Base-by-base conservation (phyloP, 2,888 invertebrate species). In the Erpobdella octoculata region DNA sequence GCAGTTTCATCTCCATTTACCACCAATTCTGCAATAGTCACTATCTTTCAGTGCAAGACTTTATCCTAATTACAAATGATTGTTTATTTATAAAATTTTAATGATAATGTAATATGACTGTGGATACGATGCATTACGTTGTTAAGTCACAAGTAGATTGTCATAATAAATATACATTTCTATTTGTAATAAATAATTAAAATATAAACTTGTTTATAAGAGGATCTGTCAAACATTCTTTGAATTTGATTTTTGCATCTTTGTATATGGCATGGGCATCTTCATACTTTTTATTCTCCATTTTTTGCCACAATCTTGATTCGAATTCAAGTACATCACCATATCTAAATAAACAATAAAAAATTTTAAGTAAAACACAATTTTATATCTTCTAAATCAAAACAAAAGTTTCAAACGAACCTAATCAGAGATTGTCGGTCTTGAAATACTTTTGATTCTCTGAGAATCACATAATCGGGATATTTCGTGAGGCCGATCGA, bases 401-500 rank as follows among this genome's bases (percentile, higher is more conserved):
- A n/a, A n/a, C n/a, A n/a, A n/a, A n/a, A n/a, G n/a, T n/a, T n/a
- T n/a, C n/a, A n/a, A n/a, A n/a, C 71, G 75, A 78, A 84, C 83
- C 79, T 79, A 28, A 85, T 76, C 25, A 86, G 75, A 70, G 83
- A 81, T 1, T 82, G 80, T 73, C 84, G 77, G 58, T 77, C 77
- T 38, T 74, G 67, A 76, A 85, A 85, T 18, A 86, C 79, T n/a
- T 76, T 71, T 12, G 78, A 78, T 64, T 78, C 71, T 75, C 81
- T 81, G 35, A 78, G 79, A 12, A 84, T 78, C 4, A 76, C 80
- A 74, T 83, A 85, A 0, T 75, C 68, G 2, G 85, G 85, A 76
- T 84, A 86, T 25, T 79, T 78, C 74, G 84, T 77, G 73, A 80
- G 79, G 1, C 85, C 85, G 69, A 83, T 81, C 73, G 85, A 83